Base-by-base conservation (phyloP, 2,797 vertebrate species). In the Halcyon smyrnensis region DNA sequence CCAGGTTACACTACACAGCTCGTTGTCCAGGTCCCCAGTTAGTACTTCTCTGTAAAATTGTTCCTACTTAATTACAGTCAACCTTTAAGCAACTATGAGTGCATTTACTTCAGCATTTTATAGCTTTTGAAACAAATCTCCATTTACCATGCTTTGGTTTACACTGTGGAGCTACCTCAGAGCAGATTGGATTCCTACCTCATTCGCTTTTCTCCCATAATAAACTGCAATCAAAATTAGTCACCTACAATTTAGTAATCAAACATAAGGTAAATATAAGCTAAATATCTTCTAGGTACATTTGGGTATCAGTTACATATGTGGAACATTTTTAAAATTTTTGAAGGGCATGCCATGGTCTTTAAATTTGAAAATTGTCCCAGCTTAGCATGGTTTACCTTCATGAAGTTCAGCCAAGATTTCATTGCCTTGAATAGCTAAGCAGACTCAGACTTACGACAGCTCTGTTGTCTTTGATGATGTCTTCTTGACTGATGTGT, bases 401-500 rank as follows among this genome's bases (percentile, higher is more conserved):
- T 94, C 36, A 41, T 37, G 71, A 89, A 84, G 34, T 53, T 93
- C 39, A 92, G 64, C 50, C 81, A 85, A 88, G 54, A 24, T 17
- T 91, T 89, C 70, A 62, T 93, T 92, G 74, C 90, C 74, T 68
- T 57, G 51, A 91, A 91, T 51, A 84, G 15, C 84, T 76, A 56
- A 86, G 79, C 34, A 89, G 23, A 39, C 12, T 65, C n/a, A 83
- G 41, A 57, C 70, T 95, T 85, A 84, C 34, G 89, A 89, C 60
- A 88, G n/a, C 18, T 91, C 62, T 75, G 8, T 53, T 81, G 53
- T 90, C 41, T 97, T 96, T 87, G 88, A 89, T 93, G 25, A 87
- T 39, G 41, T 69, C 24, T 95, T 68, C 69, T 87, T 48, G 25
- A 92, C 57, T 80, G 68, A 82, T 23, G 46, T 92, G 57, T 97